Base-by-base conservation (phyloP, 1,140 invertebrate genomes). In the Triops cancriformis region DNA sequence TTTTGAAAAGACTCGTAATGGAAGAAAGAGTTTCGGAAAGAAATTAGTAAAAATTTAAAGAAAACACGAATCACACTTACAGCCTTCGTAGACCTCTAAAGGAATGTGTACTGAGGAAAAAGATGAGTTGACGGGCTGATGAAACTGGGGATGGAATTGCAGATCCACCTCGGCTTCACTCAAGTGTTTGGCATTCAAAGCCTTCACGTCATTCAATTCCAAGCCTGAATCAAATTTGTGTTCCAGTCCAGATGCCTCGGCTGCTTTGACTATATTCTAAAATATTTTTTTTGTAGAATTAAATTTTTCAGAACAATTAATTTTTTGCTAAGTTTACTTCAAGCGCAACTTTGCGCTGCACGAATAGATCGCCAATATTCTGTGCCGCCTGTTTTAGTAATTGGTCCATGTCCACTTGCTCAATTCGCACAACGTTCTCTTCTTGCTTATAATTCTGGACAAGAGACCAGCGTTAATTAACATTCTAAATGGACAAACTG, bases 11-110 rank as follows among this genome's bases (percentile, higher is more conserved):
- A 64, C 23, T 64, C 51, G 51, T 64, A 64, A 3, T 64, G 14
- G 51, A 64, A 64, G 14, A 64, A 37, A 7, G 31, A 64, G 51
- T 18, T 64, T 64, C 10, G 18, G 23, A 64, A 64, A 18, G 51
- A 64, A 64, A n/a, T 64, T 64, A 64, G 51, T 23, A 64, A 23
- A 64, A 64, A 64, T 64, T n/a, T n/a, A 14, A 64, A 5, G 14
- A 64, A 18, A 18, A 23, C 14, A 18, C 51, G 9, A 73, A 72
- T 26, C 26, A 18, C 18, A 42, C 78, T 79, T 26, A 79, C 78
- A 79, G 51, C 78, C 78, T 73, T 79, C 78, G 72, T 79, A 79
- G 72, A 76, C 72, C 9, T 79, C 76, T 42, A 79, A 73, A 26
- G 78, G 78, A 37, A 79, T 72, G 31, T 79, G 78, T 73, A 79